phyloP scores from a whole-genome alignment of 1,140 invertebrate genomes.

The Bacillus rossius region DNA sequence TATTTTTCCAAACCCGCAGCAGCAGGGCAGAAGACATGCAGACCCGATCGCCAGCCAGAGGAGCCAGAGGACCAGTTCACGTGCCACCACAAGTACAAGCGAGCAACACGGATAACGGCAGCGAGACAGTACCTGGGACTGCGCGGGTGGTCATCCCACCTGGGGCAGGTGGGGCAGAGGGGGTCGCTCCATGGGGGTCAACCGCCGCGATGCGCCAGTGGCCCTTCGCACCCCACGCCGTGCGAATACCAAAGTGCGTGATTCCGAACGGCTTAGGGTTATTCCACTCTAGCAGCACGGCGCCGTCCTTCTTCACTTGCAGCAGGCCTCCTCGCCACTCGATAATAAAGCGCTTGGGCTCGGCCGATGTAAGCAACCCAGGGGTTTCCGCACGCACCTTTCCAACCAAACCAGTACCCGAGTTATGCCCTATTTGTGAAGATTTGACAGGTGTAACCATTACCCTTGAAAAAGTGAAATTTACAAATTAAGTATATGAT shows the following conservation, averaged over 20 bases:
- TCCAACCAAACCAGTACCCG: background rate
- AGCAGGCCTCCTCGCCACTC: conserved; percentile 51
- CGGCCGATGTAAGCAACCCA: conserved; percentile 46
- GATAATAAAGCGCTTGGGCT: conserved; percentile 52
- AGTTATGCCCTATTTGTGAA: background rate
- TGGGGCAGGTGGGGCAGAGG: background rate
- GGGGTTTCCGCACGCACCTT: conserved; percentile 50
- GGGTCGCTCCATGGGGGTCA: background rate
- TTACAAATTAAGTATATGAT: too few relatives aligned
- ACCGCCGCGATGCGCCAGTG: conserved; percentile 40
- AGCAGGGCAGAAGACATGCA: too few relatives aligned
- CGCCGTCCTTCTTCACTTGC: conserved; percentile 41
- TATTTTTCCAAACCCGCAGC: too few relatives aligned
- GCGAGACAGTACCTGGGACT: too few relatives aligned
- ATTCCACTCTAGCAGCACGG: conserved; percentile 48
- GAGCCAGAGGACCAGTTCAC: too few relatives aligned
- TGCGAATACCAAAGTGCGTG: conserved; percentile 54
- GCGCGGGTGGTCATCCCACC: background rate
- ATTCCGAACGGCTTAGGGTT: conserved; percentile 52
- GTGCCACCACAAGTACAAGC: too few relatives aligned
- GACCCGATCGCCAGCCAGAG: too few relatives aligned
- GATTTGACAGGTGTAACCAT: background rate
- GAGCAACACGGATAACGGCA: too few relatives aligned
- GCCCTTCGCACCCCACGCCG: conserved; percentile 54
- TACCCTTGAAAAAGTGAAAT: too few relatives aligned